Base-by-base conservation (phyloP, 2,113 vertebrate species). In the Anser brachyrhynchus region DNA sequence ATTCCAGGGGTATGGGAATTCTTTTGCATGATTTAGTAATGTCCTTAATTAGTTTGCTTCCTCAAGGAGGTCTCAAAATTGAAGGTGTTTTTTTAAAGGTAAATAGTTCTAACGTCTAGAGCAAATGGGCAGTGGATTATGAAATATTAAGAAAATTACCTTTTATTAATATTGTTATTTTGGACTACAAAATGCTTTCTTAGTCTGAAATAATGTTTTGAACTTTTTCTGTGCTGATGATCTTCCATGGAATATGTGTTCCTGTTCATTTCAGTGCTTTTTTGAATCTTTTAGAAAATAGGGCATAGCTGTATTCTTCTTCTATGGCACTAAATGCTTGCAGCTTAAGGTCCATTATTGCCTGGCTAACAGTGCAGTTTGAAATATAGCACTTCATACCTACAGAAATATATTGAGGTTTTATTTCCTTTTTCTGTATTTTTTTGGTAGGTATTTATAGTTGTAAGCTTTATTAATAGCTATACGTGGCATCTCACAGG, bases 1-100 rank as follows among this genome's bases (percentile, higher is more conserved):
- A 28, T 78, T 90, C 96, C 95, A 78, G 28, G 96, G 97, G 94
- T 97, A 98, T 98, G 98, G 76, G 75, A 96, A 98, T 97, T 96
- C 93, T 96, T 95, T 96, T 83, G 67, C 87, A 84, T 95, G 70
- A 96, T 96, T 70, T 13, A 43, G 51, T 84, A 71, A 84, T 20
- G 3, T 92, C 87, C 31, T 69, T 69, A 96, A 79, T 86, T 69
- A 78, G 43, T 89, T 95, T 93, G 35, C 35, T 92, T 94, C 54
- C 39, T 90, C 28, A 57, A 76, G 22, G 52, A 77, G 65, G 15
- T 54, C 55, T 94, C 37, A 28, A 70, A 87, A 81, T 52, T 67
- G 49, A 65, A 85, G 49, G 13, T 15, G 10, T 65, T 75, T 39
- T 70, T 75, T 57, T 33, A 51, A 70, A 77, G 46, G 8, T 77